Evolutionary conservation across 1,140 invertebrate genomes (phyloP), one percentile per base, ranked within the genome.

Genomic region (Chymomyza costata): DNA sequence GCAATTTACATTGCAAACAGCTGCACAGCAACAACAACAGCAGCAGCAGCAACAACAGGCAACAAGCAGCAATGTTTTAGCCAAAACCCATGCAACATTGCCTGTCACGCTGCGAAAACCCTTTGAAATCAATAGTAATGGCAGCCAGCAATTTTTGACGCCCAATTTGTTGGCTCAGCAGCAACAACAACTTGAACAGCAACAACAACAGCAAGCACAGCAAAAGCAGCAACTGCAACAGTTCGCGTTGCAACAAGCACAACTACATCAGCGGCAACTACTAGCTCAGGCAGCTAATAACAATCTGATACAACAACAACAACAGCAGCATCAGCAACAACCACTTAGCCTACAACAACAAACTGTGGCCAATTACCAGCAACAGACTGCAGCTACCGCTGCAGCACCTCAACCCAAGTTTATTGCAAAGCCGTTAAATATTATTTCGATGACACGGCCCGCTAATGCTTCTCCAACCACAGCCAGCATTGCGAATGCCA

Each of bases 261-360:
- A 83, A 16, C 50, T 70, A 2, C 76, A 81, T 58, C 76, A 80
- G 13, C 55, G 67, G 3, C 73, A 78, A 37, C 32, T 80, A 2
- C 34, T 78, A 15, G 70, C 71, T 1, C 71, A 78, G 28, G 73
- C 73, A 7, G 71, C 71, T 1, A 78, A 80, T 32, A 78, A 73
- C 32, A 78, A 73, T 65, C 35, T 80, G 3, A 6, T 39, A 73
- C 86, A 68, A 69, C 85, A 86, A 16, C 83, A 82, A 13, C 87
- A 86, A 18, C 64, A 66, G 2, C 76, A 68, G 6, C 53, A 56
- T n/a, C 61, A 65, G 17, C 60, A 19, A 21, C 83, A 38, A 78
- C 84, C 59, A 57, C 86, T 19, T 57, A 86, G 2, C 86, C 86
- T 52, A 73, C 83, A 68, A 38, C 82, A 68, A 38, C 87, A 78